A percentile compares a stretch with the other conserved stretches of the same genome.
Conservation (phyloP, 2,113 vertebrate genomes). For the Hucho hucho region DNA sequence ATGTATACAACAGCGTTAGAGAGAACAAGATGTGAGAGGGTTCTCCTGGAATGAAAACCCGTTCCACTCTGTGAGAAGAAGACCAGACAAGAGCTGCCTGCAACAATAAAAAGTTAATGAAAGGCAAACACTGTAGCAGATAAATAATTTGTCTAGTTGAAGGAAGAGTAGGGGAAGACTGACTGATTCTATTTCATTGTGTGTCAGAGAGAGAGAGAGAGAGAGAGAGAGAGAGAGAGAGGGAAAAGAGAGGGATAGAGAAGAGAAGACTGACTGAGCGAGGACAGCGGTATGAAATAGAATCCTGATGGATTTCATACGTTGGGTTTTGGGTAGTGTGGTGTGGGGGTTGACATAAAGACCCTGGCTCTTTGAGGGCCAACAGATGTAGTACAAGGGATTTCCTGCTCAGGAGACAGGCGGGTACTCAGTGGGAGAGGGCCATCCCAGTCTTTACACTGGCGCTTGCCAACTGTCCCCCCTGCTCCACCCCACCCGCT, state of each 20-base stretch:
- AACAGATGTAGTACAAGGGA: slow-evolving; percentile 74
- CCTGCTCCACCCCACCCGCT: slow-evolving; percentile 27
- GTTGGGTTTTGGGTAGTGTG: slow-evolving; percentile 1
- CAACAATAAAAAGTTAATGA: slow-evolving; percentile 33
- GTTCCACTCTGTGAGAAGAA: background rate
- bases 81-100: slow-evolving; percentile 19
- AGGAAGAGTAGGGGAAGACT: background rate
- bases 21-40: too few species aligned
- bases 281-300: background rate
- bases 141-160: slow-evolving; percentile 32
- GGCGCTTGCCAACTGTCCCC: slow-evolving; percentile 76
- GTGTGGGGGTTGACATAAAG: slow-evolving; percentile 42
- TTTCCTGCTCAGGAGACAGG: slow-evolving; percentile 37
- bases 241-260: background rate
- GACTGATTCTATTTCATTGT: slow-evolving; percentile 8
- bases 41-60: too few species aligned
- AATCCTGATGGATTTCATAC: slow-evolving; percentile 8
- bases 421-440: slow-evolving; percentile 41
- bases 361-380: slow-evolving; percentile 54
- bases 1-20: too few species aligned
- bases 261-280: too few species aligned
- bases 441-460: slow-evolving; percentile 33
- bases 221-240: slow-evolving; percentile 2
- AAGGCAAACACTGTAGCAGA: slow-evolving; percentile 48
- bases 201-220: background rate